phyloP scores from a whole-genome alignment of 2,888 invertebrate genomes.

The Slavum lentiscoides region DNA sequence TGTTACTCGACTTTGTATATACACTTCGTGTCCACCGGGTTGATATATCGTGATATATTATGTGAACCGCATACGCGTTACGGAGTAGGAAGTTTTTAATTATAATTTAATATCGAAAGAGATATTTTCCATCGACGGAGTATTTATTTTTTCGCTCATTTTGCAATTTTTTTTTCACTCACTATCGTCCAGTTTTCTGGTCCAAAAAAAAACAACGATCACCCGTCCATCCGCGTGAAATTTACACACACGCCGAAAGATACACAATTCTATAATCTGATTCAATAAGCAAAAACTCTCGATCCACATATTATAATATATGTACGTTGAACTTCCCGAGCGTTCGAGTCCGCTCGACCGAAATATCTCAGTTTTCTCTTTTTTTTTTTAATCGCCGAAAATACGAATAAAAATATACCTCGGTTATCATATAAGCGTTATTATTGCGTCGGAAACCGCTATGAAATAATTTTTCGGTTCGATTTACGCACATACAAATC shows the following conservation, averaged over 20 bases:
- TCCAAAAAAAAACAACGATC: neutral
- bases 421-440: no score
- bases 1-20: constrained; percentile 25
- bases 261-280: neutral
- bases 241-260: neutral
- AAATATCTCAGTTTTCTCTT: no score
- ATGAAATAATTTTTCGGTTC: no score
- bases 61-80: neutral
- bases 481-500: no score
- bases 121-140: constrained; percentile 21
- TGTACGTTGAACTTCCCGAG: neutral
- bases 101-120: constrained; percentile 10
- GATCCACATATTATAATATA: neutral
- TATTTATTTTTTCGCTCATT: neutral
- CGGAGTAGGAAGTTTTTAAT: constrained; percentile 1
- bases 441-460: no score
- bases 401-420: no score
- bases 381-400: no score
- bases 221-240: neutral
- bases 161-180: neutral
- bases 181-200: no score
- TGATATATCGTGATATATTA: neutral
- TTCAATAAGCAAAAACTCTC: neutral
- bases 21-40: neutral
- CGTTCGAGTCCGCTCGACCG: no score